Percentiles rank a stretch among this genome's conserved stretches.
Conservation (phyloP, 1,140 invertebrate species). For the Gonatopus flavifemur region DNA sequence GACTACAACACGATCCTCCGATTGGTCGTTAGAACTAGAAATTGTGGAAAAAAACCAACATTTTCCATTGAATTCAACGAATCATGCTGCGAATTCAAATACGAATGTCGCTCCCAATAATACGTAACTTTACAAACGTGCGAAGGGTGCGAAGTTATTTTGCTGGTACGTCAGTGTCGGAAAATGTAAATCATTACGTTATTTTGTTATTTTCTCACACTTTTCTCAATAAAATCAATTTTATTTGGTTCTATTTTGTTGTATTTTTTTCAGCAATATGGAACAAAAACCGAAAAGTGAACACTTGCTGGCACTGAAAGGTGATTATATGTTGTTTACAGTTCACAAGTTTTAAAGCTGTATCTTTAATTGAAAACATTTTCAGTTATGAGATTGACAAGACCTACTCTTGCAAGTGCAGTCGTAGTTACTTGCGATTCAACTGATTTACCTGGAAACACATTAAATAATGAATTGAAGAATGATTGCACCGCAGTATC, state of each 20-base stretch:
- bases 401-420: conserved; percentile 80
- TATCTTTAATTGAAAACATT: conserved; percentile 15
- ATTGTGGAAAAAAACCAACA: no score
- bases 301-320: conserved; percentile 50
- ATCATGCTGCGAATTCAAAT: no score
- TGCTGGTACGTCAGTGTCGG: no score
- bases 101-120: no score
- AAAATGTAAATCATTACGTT: no score
- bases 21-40: no score
- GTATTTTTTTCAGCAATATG: conserved; percentile 26
- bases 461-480: conserved; percentile 74
- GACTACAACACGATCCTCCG: no score
- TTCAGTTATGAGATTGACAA: conserved; percentile 91
- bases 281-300: conserved; percentile 48
- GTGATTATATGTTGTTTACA: conserved; percentile 20
- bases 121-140: no score
- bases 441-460: conserved; percentile 79
- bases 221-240: no score
- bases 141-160: no score
- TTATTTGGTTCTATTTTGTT: neutral
- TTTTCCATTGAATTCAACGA: no score
- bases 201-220: no score
- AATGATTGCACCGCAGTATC: conserved; percentile 76
- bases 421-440: conserved; percentile 80
- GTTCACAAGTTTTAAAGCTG: neutral